Conservation (phyloP, 2,113 vertebrate genomes). For the Hyla sarda region DNA sequence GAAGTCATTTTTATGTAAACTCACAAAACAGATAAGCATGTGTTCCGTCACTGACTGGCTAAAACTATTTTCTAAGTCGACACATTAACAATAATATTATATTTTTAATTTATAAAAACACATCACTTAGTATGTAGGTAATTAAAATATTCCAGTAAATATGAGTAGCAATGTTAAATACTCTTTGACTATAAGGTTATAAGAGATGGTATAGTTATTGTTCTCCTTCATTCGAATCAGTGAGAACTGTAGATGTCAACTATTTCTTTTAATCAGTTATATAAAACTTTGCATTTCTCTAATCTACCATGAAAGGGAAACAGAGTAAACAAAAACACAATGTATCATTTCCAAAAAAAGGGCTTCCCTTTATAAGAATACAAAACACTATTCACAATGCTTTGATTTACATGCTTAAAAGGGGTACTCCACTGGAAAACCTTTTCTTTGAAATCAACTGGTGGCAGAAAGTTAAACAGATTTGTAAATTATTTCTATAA, state of each 20-base stretch:
- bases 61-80: background rate
- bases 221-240: background rate
- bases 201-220: background rate
- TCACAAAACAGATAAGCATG: conserved; percentile 5
- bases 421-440: too few species aligned
- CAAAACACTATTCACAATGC: conserved; percentile 20
- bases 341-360: background rate
- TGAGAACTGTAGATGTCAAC: background rate
- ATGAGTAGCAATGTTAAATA: too few species aligned
- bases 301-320: background rate
- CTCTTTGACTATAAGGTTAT: background rate
- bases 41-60: background rate
- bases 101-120: too few species aligned
- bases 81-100: too few species aligned
- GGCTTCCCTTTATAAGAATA: background rate
- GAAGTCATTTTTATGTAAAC: conserved; percentile 29
- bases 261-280: background rate
- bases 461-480: too few species aligned
- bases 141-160: too few species aligned
- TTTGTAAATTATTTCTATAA: too few species aligned
- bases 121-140: too few species aligned
- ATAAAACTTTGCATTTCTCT: background rate
- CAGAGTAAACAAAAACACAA: background rate
- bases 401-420: conserved; percentile 23
- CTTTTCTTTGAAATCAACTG: too few species aligned